phyloP scores from a whole-genome alignment of 1,140 invertebrate species.

The Hycleus cichorii region DNA sequence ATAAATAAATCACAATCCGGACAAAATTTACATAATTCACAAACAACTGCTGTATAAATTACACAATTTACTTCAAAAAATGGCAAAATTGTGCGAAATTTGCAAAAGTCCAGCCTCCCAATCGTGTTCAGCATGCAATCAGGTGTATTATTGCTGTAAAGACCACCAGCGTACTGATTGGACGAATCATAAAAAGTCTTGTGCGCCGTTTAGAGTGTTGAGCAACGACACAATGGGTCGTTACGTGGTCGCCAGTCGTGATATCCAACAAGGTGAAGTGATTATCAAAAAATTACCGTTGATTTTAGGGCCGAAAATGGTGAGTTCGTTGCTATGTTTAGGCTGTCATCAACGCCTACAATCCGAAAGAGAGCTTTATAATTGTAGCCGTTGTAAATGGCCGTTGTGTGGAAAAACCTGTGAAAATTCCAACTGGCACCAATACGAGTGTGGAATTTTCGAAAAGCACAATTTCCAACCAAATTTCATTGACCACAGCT shows the following conservation, averaged over 20 bases:
- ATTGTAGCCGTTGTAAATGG: slow-evolving; percentile 55
- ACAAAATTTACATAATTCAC: no score
- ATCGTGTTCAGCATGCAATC: slow-evolving; percentile 57
- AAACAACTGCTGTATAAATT: slow-evolving; percentile 1
- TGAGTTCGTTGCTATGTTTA: slow-evolving; percentile 47
- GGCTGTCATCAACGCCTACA: slow-evolving; percentile 51
- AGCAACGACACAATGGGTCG: slow-evolving; percentile 46
- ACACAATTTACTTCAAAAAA: background rate
- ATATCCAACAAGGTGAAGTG: slow-evolving; percentile 64
- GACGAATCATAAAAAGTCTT: slow-evolving; percentile 58
- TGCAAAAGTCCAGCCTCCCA: slow-evolving; percentile 49
- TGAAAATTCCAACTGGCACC: slow-evolving; percentile 44
- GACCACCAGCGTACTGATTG: slow-evolving; percentile 64
- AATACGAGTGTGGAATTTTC: slow-evolving; percentile 50
- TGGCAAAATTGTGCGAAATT: slow-evolving; percentile 41
- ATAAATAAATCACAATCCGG: no score
- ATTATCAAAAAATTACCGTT: slow-evolving; percentile 63
- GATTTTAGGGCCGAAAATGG: slow-evolving; percentile 56
- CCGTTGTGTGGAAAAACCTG: slow-evolving; percentile 49
- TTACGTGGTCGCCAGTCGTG: slow-evolving; percentile 59
- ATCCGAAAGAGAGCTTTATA: slow-evolving; percentile 15
- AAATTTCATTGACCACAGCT: slow-evolving; percentile 34
- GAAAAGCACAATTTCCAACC: slow-evolving; percentile 47
- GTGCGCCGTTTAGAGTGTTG: slow-evolving; percentile 44
- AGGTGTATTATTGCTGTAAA: slow-evolving; percentile 59